A percentile compares a stretch with the other conserved stretches of the same genome.
These are phyloP conservation scores for Noturus placidus DNA, from an alignment of 2,113 vertebrate genomes.

Conservation along the genomic window DNA sequence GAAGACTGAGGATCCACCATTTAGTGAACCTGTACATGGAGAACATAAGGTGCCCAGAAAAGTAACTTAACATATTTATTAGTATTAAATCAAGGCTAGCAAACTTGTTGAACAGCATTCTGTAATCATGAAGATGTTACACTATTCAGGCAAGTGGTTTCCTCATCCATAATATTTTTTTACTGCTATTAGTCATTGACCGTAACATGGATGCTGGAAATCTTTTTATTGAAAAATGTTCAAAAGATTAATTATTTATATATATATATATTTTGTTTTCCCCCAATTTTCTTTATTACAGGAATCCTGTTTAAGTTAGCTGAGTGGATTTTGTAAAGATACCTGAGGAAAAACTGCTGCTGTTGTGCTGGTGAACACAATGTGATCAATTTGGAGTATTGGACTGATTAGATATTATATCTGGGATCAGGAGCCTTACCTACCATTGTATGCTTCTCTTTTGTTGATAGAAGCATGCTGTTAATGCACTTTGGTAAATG, in stretches of 20 bases:
- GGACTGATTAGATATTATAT: slow-evolving; percentile 1
- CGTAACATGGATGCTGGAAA: not conserved
- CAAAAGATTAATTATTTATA: not conserved
- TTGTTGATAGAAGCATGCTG: slow-evolving; percentile 47
- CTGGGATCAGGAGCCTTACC: slow-evolving; percentile 15
- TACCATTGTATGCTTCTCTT: slow-evolving; percentile 24
- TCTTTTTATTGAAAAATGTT: not conserved
- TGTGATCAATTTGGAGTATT: slow-evolving; percentile 26
- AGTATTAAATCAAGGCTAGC: not conserved
- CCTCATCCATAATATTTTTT: not conserved
- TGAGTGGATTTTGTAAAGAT: slow-evolving; percentile 41
- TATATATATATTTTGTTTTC: not conserved
- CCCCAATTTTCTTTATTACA: slow-evolving; percentile 45
- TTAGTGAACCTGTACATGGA: slow-evolving; percentile 81
- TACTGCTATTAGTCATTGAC: not conserved
- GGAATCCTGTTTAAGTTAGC: slow-evolving; percentile 68
- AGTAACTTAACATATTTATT: not conserved
- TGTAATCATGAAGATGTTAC: not conserved
- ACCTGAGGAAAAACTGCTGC: slow-evolving; percentile 33
- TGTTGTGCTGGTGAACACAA: slow-evolving; percentile 25
- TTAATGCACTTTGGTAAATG: slow-evolving; percentile 66
- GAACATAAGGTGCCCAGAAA: slow-evolving; percentile 55
- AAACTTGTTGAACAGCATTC: not conserved
- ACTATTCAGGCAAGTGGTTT: not conserved
- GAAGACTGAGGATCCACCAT: slow-evolving; percentile 75